These are phyloP conservation scores for Diorhabda sublineata DNA, from an alignment of 1,140 invertebrate genomes.

Conservation along the genomic window DNA sequence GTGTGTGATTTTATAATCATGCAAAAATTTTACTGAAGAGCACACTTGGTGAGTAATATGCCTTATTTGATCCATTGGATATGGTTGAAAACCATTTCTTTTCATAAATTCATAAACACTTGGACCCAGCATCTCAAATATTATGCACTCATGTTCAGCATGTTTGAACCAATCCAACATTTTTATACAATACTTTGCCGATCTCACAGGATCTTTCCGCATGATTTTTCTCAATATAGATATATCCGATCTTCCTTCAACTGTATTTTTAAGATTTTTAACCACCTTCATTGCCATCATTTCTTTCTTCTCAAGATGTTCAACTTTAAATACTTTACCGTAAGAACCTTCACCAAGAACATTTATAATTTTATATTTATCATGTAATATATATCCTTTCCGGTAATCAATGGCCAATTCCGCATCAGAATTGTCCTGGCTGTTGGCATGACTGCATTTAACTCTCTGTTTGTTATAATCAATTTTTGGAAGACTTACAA, in stretches of 20 bases:
- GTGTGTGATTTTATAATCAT: slow-evolving; percentile 97
- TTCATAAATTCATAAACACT: slow-evolving; percentile 99
- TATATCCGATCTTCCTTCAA: slow-evolving; percentile 98
- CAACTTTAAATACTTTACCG: slow-evolving; percentile 98
- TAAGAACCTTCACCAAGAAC: slow-evolving; percentile 99
- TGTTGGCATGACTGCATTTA: too few relatives aligned
- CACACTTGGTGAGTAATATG: slow-evolving; percentile 97
- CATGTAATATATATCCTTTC: slow-evolving; percentile 51
- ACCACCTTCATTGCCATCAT: slow-evolving; percentile 97
- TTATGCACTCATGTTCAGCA: slow-evolving; percentile 98
- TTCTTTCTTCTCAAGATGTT: slow-evolving; percentile 89
- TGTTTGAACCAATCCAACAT: slow-evolving; percentile 99
- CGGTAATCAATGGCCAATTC: background rate
- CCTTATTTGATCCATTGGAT: slow-evolving; percentile 93
- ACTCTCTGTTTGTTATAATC: too few relatives aligned
- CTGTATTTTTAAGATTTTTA: slow-evolving; percentile 99
- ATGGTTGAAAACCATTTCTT: slow-evolving; percentile 98
- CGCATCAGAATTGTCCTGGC: too few relatives aligned
- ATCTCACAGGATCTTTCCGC: slow-evolving; percentile 83
- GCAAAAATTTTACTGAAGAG: slow-evolving; percentile 95
- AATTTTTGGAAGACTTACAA: too few relatives aligned
- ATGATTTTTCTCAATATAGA: slow-evolving; percentile 97
- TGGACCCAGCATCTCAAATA: slow-evolving; percentile 97
- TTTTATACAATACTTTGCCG: slow-evolving; percentile 92
- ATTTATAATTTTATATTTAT: slow-evolving; percentile 83